Percentiles rank a stretch among this genome's conserved stretches.
These are phyloP conservation scores for Lophochroa leadbeateri DNA, from an alignment of 2,113 vertebrate species.

Conservation along the genomic window DNA sequence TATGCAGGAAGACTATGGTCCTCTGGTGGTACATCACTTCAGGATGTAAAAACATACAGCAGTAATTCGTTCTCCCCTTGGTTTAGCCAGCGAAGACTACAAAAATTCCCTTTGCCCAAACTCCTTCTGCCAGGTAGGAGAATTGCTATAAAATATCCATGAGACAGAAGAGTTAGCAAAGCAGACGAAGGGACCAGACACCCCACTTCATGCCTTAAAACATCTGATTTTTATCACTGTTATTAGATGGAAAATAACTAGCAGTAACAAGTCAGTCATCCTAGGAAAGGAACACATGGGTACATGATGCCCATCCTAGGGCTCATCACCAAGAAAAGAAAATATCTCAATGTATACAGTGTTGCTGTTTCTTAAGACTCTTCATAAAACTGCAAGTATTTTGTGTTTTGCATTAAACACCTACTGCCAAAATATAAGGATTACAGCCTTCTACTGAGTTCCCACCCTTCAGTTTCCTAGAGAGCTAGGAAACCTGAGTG, in stretches of 20 bases:
- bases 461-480: background rate
- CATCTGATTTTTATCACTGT: background rate
- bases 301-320: background rate
- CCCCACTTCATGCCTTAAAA: background rate
- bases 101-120: background rate
- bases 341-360: accelerated
- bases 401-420: background rate
- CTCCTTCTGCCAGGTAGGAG: background rate
- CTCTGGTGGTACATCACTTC: background rate
- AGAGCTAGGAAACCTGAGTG: background rate
- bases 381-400: background rate
- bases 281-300: background rate
- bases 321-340: background rate
- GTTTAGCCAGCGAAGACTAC: background rate
- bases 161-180: background rate
- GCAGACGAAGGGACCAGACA: background rate
- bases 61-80: accelerated
- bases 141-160: background rate
- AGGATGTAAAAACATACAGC: background rate
- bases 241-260: background rate
- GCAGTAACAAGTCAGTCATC: background rate
- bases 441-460: background rate
- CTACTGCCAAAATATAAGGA: background rate
- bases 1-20: background rate
- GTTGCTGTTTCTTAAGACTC: background rate